Base-by-base conservation (phyloP, 2,888 invertebrate genomes). In the Xestia ashworthii region DNA sequence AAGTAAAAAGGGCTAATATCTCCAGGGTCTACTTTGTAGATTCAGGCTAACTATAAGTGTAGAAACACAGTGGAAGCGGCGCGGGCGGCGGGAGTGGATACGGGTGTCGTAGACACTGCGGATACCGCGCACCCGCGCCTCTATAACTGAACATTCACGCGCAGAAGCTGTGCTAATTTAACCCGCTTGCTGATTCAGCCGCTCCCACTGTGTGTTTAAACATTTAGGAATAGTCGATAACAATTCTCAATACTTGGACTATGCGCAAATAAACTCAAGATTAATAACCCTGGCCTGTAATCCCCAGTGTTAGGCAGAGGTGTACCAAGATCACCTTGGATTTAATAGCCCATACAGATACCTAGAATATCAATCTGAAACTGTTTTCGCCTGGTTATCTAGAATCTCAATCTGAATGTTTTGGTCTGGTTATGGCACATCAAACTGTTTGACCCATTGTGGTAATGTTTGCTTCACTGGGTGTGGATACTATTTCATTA, bases 351-450 rank as follows among this genome's bases (percentile, higher is more conserved):
- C 32, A 46, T 41, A 76, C 5, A 58, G 1, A 50, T 46, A 72
- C 9, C 11, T 44, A 65, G 82, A 82, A 78, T 82, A 71, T 74
- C 70, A 32, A 66, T 69, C 38, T 60, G 19, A 62, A 66, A 66
- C 58, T 67, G 64, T 73, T 69, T 72, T 25, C 50, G 38, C 58
- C 76, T 70, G 76, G 76, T 55, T 44, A 70, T 11, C 6, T 41
- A 64, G 82, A 82, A 78, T 82, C 71, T 76, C 67, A 53, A 70
- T 70, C 55, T 68, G 68, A 32, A 32, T 32, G 44, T 74, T 71
- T 76, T 32, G 62, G 55, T 60, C 71, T 73, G 80, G 77, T 75
- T 80, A 77, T 53, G 80, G 75, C 80, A 82, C 76, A 71, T 74
- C 12, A 38, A 71, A 73, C 12, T 38, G 75, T 62, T 72, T 71